Evolutionary conservation across 2,888 invertebrate genomes (phyloP).

Genomic region (Cheilosia vulpina): DNA sequence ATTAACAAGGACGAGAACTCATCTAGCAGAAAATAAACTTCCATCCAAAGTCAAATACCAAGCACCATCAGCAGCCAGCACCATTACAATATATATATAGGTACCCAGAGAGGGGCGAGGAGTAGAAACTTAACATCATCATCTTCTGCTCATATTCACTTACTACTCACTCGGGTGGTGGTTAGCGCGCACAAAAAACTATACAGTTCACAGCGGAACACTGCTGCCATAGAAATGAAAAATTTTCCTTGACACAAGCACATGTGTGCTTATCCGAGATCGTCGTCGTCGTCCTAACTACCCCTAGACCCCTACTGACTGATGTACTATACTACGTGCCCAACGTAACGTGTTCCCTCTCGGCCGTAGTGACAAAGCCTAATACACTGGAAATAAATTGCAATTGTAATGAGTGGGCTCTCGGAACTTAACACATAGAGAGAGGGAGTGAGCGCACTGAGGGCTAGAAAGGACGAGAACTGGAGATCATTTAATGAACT

Average conservation of each 20-base stretch:
- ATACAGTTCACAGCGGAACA: slow-evolving; percentile 45
- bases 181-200: slow-evolving; percentile 20
- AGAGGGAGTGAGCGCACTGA: slow-evolving; percentile 15
- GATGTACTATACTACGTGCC: slow-evolving; percentile 14
- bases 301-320: slow-evolving; percentile 4
- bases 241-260: slow-evolving; percentile 70
- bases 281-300: slow-evolving; percentile 39
- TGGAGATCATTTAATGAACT: slow-evolving; percentile 73
- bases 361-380: slow-evolving; percentile 66
- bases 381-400: slow-evolving; percentile 75
- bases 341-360: slow-evolving; percentile 11
- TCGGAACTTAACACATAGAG: slow-evolving; percentile 30
- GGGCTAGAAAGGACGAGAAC: not conserved
- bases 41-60: slow-evolving; percentile 65
- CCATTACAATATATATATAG: not conserved
- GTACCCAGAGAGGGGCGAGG: not conserved
- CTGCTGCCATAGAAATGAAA: slow-evolving; percentile 71
- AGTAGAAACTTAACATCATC: slow-evolving; percentile 56
- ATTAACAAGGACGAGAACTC: slow-evolving; percentile 60
- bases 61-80: slow-evolving; percentile 10
- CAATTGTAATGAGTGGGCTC: slow-evolving; percentile 74
- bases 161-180: slow-evolving; percentile 15
- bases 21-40: slow-evolving; percentile 65
- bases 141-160: slow-evolving; percentile 16
- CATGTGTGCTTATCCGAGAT: slow-evolving; percentile 69